phyloP scores from a whole-genome alignment of 2,888 invertebrate genomes.

The Petrolisthes cinctipes region DNA sequence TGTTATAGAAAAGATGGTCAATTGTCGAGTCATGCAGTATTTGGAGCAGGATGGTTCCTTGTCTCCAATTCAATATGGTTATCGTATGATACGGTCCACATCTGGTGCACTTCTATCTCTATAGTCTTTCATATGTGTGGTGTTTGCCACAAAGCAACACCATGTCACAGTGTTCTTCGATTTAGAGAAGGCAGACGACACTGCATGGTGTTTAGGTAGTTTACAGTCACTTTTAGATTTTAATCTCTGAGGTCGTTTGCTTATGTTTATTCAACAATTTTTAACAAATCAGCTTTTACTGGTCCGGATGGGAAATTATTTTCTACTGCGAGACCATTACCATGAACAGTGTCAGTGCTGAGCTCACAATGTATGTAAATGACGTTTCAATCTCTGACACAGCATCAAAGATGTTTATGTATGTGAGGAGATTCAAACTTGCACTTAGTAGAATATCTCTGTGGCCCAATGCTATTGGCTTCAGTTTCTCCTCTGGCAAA shows the following conservation, averaged over 20 bases:
- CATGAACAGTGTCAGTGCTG: background rate
- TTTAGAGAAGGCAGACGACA: background rate
- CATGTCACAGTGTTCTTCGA: background rate
- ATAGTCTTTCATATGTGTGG: background rate
- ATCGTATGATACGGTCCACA: background rate
- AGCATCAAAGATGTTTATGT: background rate
- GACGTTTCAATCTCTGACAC: background rate
- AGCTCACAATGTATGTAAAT: background rate
- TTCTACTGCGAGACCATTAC: background rate
- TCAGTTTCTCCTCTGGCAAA: background rate
- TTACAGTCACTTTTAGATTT: background rate
- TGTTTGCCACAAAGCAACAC: background rate
- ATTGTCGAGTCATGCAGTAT: background rate
- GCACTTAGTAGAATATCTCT: background rate
- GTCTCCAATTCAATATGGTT: background rate
- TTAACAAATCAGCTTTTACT: background rate
- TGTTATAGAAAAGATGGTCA: slow-evolving; percentile 10
- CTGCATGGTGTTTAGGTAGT: background rate
- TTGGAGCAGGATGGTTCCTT: background rate
- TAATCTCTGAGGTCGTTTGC: background rate
- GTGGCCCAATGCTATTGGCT: background rate
- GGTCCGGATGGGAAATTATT: background rate
- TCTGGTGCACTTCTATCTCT: background rate
- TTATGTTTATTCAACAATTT: background rate
- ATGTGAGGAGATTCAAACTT: background rate